Percentiles rank a stretch among this genome's conserved stretches.
Conservation (phyloP, 2,113 vertebrate species). For the Mormyrus lacerda region DNA sequence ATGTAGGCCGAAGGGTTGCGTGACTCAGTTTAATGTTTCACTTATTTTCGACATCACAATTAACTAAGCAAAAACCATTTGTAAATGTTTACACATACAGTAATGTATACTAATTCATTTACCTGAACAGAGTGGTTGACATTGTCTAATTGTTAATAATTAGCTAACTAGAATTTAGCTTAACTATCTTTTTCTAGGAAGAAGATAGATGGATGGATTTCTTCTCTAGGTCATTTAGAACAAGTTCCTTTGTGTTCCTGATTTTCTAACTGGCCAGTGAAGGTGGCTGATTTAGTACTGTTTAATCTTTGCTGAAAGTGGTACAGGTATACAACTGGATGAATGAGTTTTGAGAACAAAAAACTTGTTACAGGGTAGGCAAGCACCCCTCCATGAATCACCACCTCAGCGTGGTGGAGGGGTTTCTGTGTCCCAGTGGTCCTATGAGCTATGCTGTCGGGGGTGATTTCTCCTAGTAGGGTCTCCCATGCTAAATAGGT, state of each 20-base stretch:
- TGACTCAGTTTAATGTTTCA: neutral
- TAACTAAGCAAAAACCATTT: neutral
- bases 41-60: neutral
- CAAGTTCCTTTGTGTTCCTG: neutral
- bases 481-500: neutral
- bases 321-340: neutral
- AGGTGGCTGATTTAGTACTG: neutral
- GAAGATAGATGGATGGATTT: neutral
- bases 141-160: neutral
- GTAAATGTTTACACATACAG: neutral
- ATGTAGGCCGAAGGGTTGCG: neutral
- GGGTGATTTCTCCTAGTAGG: neutral
- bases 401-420: neutral
- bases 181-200: neutral
- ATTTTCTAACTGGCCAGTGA: neutral
- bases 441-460: neutral
- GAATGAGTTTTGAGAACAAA: neutral
- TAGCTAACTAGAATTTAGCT: neutral
- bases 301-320: constrained; percentile 6
- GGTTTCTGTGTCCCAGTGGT: neutral
- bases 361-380: neutral
- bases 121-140: neutral
- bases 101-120: neutral
- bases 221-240: neutral
- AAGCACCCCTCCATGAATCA: too few species aligned